Conservation (phyloP, 2,113 vertebrate genomes). For the Astatotilapia flaviijosephi region DNA sequence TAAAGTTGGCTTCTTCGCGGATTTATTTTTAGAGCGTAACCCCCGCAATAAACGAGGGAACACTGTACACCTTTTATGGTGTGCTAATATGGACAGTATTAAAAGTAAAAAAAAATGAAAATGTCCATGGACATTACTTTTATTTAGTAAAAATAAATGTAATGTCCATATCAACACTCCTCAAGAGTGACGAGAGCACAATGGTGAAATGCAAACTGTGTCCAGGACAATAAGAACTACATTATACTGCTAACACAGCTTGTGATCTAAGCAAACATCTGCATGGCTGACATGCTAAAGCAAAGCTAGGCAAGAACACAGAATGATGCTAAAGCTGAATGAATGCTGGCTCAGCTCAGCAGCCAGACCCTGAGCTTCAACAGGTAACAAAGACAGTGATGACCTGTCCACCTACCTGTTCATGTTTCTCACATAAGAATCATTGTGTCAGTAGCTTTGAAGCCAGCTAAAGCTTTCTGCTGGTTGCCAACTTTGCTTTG, state of each 20-base stretch:
- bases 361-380: neutral
- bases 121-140: rapidly evolving
- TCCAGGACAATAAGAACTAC: neutral
- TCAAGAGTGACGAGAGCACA: rapidly evolving
- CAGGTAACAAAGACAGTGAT: neutral
- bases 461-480: neutral
- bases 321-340: neutral
- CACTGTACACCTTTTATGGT: neutral
- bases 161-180: neutral
- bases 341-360: neutral
- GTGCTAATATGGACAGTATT: neutral
- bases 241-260: neutral
- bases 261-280: neutral
- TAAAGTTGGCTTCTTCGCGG: rapidly evolving
- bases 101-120: neutral
- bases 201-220: neutral
- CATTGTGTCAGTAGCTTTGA: neutral
- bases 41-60: neutral
- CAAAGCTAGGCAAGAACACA: neutral
- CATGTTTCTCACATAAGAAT: rapidly evolving
- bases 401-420: neutral
- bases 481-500: neutral
- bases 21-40: neutral
- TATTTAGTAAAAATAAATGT: neutral
- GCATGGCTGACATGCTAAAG: neutral